Base-by-base conservation (phyloP, 1,140 invertebrate genomes). In the Papilio dardanus region DNA sequence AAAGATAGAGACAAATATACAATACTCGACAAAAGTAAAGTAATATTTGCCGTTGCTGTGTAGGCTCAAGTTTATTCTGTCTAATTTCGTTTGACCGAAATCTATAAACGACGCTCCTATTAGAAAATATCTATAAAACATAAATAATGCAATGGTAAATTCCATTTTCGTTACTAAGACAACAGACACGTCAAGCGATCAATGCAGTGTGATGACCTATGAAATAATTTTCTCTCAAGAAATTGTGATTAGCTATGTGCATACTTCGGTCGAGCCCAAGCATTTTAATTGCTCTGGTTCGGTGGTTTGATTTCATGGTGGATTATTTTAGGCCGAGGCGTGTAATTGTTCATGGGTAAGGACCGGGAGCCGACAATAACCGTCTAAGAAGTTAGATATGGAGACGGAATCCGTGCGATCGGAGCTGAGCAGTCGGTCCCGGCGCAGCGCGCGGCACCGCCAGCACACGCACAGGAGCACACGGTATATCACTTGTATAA, bases 341-440 rank as follows among this genome's bases (percentile, higher is more conserved):
- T 82, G 80, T 81, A 82, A 81, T 75, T 82, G 84, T 87, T 82
- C 78, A 93, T 92, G 91, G 91, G 76, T 89, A 85, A 86, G 79
- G 28, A 76, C 71, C 75, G 74, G 80, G 82, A 75, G 76, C 68
- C 58, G 62, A 74, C 81, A 58, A 74, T 82, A 77, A 78, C 71
- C 81, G 69, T 81, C 62, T 76, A 76, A 81, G 76, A 78, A 71
- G 71, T 71, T 79, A 81, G 88, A 62, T 75, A 95, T 95, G 95
- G 95, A 95, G 90, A 95, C 95, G 77, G 95, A 95, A 87, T 95
- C 95, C 71, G 94, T 95, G 80, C 93, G 95, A 81, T 95, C 95
- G 37, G 95, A 95, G 83, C 91, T 95, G 77, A 95, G 95, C 88
- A 94, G 94, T 79, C 92, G 94, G 77, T 95, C 95, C 40, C 90